Base-by-base conservation (phyloP, 2,888 invertebrate species). In the Pseudococcus longispinus region DNA sequence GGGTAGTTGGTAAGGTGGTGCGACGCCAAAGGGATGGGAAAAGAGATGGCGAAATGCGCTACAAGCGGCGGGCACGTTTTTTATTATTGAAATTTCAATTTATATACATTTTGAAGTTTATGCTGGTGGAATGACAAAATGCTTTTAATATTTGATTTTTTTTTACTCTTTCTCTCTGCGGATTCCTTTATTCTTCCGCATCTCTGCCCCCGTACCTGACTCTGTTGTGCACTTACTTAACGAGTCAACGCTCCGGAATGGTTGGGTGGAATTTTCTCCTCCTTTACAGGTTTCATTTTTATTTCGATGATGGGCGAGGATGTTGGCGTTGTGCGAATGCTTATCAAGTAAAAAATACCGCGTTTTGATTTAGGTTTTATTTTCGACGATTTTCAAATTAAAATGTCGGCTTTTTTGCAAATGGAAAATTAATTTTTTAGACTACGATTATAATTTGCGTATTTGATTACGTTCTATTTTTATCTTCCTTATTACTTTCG, bases 11-110 rank as follows among this genome's bases (percentile, higher is more conserved):
- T n/a, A 46, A 46, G 44, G 4, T 15, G 15, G 51, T 0, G n/a
- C n/a, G 51, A 51, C 3, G 18, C 51, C n/a, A n/a, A n/a, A n/a
- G n/a, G n/a, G n/a, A n/a, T n/a, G n/a, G n/a, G n/a, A n/a, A n/a
- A n/a, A n/a, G 51, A 15, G 51, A 51, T 51, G 51, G 51, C 18
- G n/a, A 51, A 51, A 51, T n/a, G 51, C 51, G n/a, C 3, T 46
- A 46, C 51, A 5, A 51, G n/a, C 15, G n/a, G 0, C 18, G 51
- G 51, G 51, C 51, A 51, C 51, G 51, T 29, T 29, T 70, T 70
- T 70, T 29, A 70, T 70, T 70, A 70, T 70, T 70, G 70, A 70
- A 70, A 70, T 70, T 70, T 70, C 70, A 70, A 70, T 70, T 70
- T 70, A 70, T 70, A 70, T 70, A 70, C 29, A 70, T 70, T 70